Evolutionary conservation across 2,888 invertebrate species (phyloP).

Genomic region (Uloborus plumipes): DNA sequence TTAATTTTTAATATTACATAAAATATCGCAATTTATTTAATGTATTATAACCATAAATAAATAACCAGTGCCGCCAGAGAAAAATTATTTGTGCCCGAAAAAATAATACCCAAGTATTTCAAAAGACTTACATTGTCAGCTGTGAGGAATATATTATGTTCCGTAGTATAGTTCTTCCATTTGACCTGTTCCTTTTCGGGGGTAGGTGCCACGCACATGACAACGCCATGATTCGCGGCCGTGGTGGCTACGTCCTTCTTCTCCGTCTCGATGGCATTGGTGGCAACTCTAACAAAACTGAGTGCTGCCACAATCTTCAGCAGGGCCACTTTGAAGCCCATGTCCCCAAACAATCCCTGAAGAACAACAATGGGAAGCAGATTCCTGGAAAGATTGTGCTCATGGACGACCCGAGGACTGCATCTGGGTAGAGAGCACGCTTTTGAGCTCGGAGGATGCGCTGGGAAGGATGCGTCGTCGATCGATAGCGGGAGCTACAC

Average conservation of each 20-base stretch:
- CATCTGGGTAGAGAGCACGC: constrained; percentile 47
- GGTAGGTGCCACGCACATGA: constrained; percentile 23
- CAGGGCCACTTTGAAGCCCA: constrained; percentile 1
- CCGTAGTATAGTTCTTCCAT: constrained; percentile 37
- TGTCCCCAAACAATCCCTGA: neutral
- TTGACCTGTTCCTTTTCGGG: constrained; percentile 29
- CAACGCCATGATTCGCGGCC: constrained; percentile 7
- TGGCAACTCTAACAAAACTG: constrained; percentile 16
- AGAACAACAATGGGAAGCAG: neutral
- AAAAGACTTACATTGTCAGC: constrained; percentile 38
- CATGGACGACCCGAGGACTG: constrained; percentile 16
- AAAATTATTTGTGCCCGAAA: too few species aligned
- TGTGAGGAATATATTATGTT: constrained; percentile 24
- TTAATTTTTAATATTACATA: too few species aligned
- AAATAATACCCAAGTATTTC: too few species aligned
- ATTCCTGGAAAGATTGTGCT: constrained; percentile 2
- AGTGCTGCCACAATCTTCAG: constrained; percentile 1
- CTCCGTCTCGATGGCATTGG: neutral
- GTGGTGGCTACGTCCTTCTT: neutral
- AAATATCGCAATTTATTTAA: too few species aligned
- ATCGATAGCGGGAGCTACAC: constrained; percentile 19
- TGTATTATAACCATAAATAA: too few species aligned
- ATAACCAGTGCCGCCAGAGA: too few species aligned
- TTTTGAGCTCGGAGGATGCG: constrained; percentile 34
- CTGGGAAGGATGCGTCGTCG: constrained; percentile 48